A percentile compares a stretch with the other conserved stretches of the same genome.
Conservation (phyloP, 37 sponge, comb jelly and placozoan genomes). For the Axinella damicornis region DNA sequence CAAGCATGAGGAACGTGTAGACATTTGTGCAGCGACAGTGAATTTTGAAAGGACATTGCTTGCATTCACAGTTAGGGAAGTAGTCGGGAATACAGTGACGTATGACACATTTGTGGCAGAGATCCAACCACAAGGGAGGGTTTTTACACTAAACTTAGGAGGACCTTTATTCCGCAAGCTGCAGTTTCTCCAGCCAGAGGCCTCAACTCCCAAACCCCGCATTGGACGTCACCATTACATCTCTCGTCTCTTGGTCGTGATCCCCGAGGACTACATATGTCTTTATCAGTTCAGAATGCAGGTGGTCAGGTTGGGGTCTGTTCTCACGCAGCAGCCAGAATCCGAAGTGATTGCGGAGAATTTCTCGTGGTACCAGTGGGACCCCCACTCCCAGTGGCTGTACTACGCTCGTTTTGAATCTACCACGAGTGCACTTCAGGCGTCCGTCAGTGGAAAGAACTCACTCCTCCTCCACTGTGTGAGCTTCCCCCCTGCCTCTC, state of each 20-base stretch:
- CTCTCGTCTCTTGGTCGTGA: conserved; percentile 57
- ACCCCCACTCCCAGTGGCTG: conserved; percentile 68
- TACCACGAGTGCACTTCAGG: background rate
- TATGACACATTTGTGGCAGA: conserved; percentile 60
- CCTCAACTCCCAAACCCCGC: background rate
- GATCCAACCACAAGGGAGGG: conserved; percentile 47
- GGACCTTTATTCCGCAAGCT: conserved; percentile 49
- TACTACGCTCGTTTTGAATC: conserved; percentile 61
- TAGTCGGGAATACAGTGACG: background rate
- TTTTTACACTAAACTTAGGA: conserved; percentile 49
- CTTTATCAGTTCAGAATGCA: conserved; percentile 50
- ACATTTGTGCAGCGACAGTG: conserved; percentile 48
- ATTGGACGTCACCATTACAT: background rate
- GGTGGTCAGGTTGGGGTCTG: background rate
- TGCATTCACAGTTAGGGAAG: conserved; percentile 56
- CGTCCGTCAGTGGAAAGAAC: background rate
- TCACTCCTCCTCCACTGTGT: conserved; percentile 38
- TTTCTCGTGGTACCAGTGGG: conserved; percentile 80
- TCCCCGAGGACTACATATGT: conserved; percentile 30
- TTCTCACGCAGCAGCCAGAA: conserved; percentile 41
- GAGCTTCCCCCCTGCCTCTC: conserved; percentile 23
- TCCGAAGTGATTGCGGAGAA: conserved; percentile 17
- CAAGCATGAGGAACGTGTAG: conserved; percentile 31
- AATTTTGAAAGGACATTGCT: conserved; percentile 41
- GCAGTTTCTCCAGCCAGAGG: conserved; percentile 40